phyloP scores from a whole-genome alignment of 2,888 invertebrate species.

The Iphiclides podalirius region DNA sequence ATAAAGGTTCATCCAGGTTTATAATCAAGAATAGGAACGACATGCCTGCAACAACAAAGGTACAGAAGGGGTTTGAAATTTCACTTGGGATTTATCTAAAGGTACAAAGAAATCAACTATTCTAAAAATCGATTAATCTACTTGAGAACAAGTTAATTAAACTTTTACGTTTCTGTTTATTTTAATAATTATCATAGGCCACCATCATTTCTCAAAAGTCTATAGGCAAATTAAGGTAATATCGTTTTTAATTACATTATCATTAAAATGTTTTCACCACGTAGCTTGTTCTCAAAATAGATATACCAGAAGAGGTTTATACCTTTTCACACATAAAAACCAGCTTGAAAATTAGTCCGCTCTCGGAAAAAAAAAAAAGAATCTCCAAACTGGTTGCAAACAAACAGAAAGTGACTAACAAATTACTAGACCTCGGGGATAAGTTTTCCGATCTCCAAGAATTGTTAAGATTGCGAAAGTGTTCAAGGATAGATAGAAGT shows the following conservation, averaged over 20 bases:
- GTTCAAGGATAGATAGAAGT: conserved; percentile 32
- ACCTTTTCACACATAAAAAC: neutral
- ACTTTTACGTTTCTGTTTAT: no score
- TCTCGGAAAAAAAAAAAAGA: neutral
- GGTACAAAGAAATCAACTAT: conserved; percentile 40
- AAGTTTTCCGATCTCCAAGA: conserved; percentile 34
- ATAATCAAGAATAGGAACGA: neutral
- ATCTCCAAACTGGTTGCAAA: conserved; percentile 5
- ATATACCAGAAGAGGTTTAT: neutral
- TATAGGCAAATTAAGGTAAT: no score
- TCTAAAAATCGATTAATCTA: conserved; percentile 40
- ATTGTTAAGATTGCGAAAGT: conserved; percentile 24
- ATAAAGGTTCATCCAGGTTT: neutral
- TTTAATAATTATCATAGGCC: no score
- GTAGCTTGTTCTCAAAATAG: conserved; percentile 14
- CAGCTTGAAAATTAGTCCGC: neutral
- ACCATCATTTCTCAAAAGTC: no score
- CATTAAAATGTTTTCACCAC: no score
- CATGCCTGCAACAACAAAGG: conserved; percentile 19
- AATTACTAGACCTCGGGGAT: conserved; percentile 9
- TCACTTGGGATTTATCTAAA: conserved; percentile 46
- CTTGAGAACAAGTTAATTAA: conserved; percentile 50
- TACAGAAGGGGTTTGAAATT: conserved; percentile 2
- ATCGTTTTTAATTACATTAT: no score
- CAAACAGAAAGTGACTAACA: conserved; percentile 34